Evolutionary conservation across 2,888 invertebrate species (phyloP).

Genomic region (Phyto melanocephala): DNA sequence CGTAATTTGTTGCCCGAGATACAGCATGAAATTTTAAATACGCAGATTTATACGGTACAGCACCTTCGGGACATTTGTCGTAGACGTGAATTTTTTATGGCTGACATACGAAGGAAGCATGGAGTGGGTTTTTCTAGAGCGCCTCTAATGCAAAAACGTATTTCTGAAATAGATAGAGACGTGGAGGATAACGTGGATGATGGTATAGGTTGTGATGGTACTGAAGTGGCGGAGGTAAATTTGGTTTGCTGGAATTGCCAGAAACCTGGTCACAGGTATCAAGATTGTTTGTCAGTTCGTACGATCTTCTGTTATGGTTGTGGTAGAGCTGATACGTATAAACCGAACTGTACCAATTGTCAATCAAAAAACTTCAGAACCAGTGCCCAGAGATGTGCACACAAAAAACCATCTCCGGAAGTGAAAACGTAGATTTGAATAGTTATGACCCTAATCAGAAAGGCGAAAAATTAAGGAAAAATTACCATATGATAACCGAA

Average conservation of each 20-base stretch:
- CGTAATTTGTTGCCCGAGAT: constrained; percentile 41
- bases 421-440: no score
- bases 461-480: no score
- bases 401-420: no score
- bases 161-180: neutral
- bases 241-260: constrained; percentile 19
- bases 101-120: neutral
- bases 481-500: no score
- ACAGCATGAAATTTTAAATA: neutral
- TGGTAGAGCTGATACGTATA: neutral
- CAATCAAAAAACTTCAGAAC: no score
- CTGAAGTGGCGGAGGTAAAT: neutral
- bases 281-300: neutral
- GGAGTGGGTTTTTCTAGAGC: neutral
- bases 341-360: constrained; percentile 19
- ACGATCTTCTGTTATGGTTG: constrained; percentile 4
- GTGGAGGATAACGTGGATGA: neutral
- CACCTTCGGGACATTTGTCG: neutral
- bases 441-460: no score
- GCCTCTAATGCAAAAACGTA: neutral
- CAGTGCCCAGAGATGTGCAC: no score
- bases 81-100: constrained; percentile 20
- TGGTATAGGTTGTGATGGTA: neutral
- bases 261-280: constrained; percentile 8
- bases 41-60: neutral